Percentiles rank a stretch among this genome's conserved stretches.
Evolutionary conservation across 2,797 vertebrate species (phyloP).

Genomic region (Trichosurus vulpecula): DNA sequence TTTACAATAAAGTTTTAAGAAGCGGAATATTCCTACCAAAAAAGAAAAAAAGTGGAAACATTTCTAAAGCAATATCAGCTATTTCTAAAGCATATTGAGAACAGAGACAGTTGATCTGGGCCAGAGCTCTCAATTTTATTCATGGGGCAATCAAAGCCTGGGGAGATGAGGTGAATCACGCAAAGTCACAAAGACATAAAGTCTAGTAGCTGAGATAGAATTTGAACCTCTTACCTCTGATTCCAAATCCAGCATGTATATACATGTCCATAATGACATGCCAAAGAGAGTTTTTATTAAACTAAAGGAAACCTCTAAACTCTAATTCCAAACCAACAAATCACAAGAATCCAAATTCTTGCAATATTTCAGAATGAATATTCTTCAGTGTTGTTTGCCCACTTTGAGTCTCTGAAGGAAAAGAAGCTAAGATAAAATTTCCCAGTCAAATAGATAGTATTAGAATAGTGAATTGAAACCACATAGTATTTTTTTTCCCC

Average conservation of each 20-base stretch:
- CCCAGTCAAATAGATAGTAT: not conserved
- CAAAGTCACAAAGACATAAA: not conserved
- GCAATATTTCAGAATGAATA: not conserved
- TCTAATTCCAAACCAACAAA: not conserved
- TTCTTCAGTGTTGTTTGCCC: not conserved
- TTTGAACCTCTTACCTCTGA: not conserved
- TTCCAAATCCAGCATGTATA: not conserved
- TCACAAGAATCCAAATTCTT: not conserved
- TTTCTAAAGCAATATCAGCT: not conserved
- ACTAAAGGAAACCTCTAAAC: not conserved
- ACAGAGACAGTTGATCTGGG: not conserved
- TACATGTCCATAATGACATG: not conserved
- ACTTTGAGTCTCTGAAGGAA: not conserved
- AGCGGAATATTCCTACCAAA: not conserved
- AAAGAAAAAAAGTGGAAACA: not conserved
- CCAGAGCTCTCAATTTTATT: not conserved
- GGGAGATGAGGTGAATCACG: not conserved
- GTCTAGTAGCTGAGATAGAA: not conserved
- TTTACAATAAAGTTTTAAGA: not conserved
- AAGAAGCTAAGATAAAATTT: not conserved
- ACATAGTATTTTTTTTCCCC: too few species aligned
- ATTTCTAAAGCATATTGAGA: too few species aligned
- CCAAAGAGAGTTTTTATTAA: not conserved
- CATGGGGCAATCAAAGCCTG: not conserved
- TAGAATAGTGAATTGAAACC: too few species aligned